Percentiles rank a stretch among this genome's conserved stretches.
phyloP scores from a whole-genome alignment of 2,113 vertebrate genomes.

The Neoarius graeffei region DNA sequence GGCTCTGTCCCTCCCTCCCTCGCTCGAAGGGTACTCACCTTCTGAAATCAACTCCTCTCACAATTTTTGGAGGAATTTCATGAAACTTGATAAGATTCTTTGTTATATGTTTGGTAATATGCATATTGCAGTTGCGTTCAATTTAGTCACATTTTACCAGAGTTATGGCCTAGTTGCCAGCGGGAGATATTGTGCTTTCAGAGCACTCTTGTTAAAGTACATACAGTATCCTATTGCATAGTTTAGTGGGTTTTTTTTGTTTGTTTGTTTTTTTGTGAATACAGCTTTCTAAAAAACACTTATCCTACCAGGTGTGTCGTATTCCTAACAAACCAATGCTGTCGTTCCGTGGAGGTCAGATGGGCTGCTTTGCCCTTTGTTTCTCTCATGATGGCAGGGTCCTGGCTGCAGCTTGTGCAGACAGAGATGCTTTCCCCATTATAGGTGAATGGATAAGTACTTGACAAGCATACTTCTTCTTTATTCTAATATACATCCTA shows the following conservation, averaged over 20 bases:
- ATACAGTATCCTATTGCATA: not conserved
- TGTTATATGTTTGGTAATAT: no score
- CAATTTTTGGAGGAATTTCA: no score
- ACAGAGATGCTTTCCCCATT: slow-evolving; percentile 87
- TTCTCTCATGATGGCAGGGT: slow-evolving; percentile 88
- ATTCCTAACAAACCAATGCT: slow-evolving; percentile 89
- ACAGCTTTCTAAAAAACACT: slow-evolving; percentile 16
- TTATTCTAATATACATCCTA: no score
- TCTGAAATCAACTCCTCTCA: no score
- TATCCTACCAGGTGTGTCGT: slow-evolving; percentile 80
- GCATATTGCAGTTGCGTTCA: no score
- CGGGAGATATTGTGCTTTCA: no score
- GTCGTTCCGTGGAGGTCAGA: slow-evolving; percentile 84
- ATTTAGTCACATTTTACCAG: no score
- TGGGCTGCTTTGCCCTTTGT: slow-evolving; percentile 86
- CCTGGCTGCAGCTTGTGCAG: slow-evolving; percentile 89
- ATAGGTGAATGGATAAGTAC: slow-evolving; percentile 75
- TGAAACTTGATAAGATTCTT: no score
- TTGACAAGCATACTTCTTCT: not conserved
- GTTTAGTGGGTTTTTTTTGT: not conserved
- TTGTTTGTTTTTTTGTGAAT: not conserved
- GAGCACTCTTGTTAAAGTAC: no score
- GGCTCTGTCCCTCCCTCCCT: no score
- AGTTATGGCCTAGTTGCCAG: no score
- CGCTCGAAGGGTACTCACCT: no score